Base-by-base conservation (phyloP, 2,113 vertebrate species). In the Cavia porcellus region DNA sequence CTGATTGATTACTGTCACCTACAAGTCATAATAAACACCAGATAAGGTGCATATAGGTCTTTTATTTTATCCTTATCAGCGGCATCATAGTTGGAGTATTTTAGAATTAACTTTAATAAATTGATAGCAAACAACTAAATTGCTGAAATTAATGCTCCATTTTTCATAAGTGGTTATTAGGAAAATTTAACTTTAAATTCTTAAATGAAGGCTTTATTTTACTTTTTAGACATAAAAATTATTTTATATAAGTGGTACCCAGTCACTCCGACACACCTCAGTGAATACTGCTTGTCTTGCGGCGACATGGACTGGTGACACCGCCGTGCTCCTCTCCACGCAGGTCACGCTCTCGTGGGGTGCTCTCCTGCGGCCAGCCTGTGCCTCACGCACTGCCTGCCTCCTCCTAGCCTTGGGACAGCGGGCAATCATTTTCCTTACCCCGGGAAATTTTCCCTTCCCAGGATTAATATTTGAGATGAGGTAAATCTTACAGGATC, bases 11-110 rank as follows among this genome's bases (percentile, higher is more conserved):
- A n/a, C n/a, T 59, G 7, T 24, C 1, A 79, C 90, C 17, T 82
- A 50, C 77, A 92, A 62, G 28, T 89, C 87, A 38, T 25, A 45
- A 57, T 89, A 35, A 66, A 83, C 74, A 19, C 47, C 8, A 22
- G 64, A 42, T 52, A 50, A 70, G 15, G 30, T 19, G 1, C 6
- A 38, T 86, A n/a, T 81, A 47, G 12, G 28, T 32, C 0, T 1
- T 87, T 96, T 77, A 0, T 66, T 96, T 96, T 95, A 35, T 22
- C 13, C 79, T 80, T 93, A 7, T 80, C n/a, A 24, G 2, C 3
- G 83, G 14, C 30, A 84, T 30, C 96, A 52, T 25, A 47, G 28
- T 86, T 77, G 68, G 32, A 59, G 92, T 86, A 86, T 4, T 80
- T 64, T 68, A 94, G 47, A 75, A 81, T 90, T 95, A 87, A 68